Base-by-base conservation (phyloP, 2,113 vertebrate genomes). In the Anser cygnoides region DNA sequence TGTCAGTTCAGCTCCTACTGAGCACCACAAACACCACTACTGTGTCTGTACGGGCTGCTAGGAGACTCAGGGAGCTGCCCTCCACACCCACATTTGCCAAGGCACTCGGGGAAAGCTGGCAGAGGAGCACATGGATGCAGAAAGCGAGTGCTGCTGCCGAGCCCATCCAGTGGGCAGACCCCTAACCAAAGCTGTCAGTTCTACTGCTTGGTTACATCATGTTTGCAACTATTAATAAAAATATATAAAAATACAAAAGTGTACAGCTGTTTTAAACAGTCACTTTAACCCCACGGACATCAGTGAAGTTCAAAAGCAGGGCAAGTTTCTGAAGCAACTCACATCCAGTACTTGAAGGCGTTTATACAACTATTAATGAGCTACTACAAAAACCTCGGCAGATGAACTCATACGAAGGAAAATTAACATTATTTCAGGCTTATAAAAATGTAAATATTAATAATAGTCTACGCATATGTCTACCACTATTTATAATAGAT, bases 361-460 rank as follows among this genome's bases (percentile, higher is more conserved):
- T 12, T 43, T 22, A 22, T 58, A 62, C 84, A 76, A 6, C 89
- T 39, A 39, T 8, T 23, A 7, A 19, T 4, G 37, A 84, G 71
- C 55, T 49, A 61, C 61, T 92, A 84, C 75, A 84, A 86, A 88
- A 90, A 14, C 46, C 63, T 29, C 0, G 9, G 80, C 26, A 68
- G 81, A 85, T 22, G 33, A 70, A 57, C 62, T 84, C 84, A 31
- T 15, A 31, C 63, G 46, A 77, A 71, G 70, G 73, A 79, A 71
- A 90, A 84, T 61, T 17, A 84, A 0, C 31, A 61, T 20, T 52
- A 21, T 84, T 84, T 83, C 37, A 46, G 10, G 61, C 63, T 88
- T 96, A 94, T 92, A 81, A 96, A 96, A 93, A 93, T 68, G 92
- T 65, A 84, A 96, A 71, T 93, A 66, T 26, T 26, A 76, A 73